Percentiles rank a stretch among this genome's conserved stretches.
Evolutionary conservation across 2,797 vertebrate genomes (phyloP).

Genomic region (Falco naumanni): DNA sequence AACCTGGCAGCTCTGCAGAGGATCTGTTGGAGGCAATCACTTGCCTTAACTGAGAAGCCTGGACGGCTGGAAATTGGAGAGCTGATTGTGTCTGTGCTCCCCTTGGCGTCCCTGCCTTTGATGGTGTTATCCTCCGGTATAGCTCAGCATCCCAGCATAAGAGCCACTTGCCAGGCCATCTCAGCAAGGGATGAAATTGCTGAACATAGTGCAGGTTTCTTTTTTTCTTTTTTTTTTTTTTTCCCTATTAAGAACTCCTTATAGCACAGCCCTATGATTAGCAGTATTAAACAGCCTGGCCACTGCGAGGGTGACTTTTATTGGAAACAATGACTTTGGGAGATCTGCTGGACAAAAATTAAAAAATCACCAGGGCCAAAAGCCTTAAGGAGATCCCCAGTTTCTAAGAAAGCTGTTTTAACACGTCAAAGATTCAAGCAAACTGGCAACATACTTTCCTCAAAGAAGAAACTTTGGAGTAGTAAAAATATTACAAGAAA

Average conservation of each 20-base stretch:
- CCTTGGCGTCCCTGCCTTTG: neutral
- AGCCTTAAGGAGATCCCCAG: neutral
- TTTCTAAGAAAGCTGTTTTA: neutral
- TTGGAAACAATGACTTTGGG: neutral
- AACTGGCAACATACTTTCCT: neutral
- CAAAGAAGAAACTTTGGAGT: neutral
- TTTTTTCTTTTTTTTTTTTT: neutral
- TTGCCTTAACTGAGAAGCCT: conserved; percentile 4
- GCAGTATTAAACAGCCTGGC: neutral
- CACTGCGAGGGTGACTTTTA: neutral
- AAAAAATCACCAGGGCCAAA: neutral
- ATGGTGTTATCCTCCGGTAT: neutral
- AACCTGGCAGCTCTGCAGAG: conserved; percentile 6
- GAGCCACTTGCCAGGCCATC: neutral
- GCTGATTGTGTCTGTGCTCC: neutral
- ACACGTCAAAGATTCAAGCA: neutral
- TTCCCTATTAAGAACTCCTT: neutral
- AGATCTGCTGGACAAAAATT: neutral
- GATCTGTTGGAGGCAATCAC: neutral
- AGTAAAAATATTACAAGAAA: neutral
- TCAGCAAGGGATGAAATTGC: conserved; percentile 14
- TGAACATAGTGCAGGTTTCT: neutral
- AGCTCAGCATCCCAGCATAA: neutral
- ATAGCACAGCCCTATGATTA: neutral
- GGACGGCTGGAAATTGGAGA: neutral